Evolutionary conservation across 2,113 vertebrate species (phyloP), one percentile per base, ranked within the genome.

Genomic region (Dascyllus trimaculatus): DNA sequence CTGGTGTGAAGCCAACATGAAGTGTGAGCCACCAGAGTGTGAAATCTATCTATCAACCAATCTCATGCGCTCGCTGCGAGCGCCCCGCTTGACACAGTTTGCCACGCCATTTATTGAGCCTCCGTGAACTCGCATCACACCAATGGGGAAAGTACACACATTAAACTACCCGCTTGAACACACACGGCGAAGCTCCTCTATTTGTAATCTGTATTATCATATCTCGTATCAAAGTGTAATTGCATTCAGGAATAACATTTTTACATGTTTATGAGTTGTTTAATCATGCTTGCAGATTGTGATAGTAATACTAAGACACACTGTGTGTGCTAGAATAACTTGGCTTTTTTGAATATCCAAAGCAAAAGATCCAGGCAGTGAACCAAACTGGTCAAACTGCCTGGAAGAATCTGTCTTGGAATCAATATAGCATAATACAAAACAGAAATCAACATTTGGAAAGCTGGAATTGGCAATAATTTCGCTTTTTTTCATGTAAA

Each of bases 1-100:
- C 80, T 63, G 70, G 80, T 89, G 67, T 79, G 65, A 82, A 71
- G 86, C 75, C 72, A 79, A 83, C 79, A 67, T 56, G 72, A 81
- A 72, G 81, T 84, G 65, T 40, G 72, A 85, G 69, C 72, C 78
- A 85, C 61, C 71, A 11, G 84, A 82, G 88, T 90, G 92, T 89
- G 87, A 93, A 93, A 92, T 90, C 78, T 87, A 80, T 90, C 87
- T 68, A 87, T 91, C 88, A 85, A 81, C 78, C 71, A 63, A 78
- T 89, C 86, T 85, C 73, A 14, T 11, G 74, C 64, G 6, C 73
- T 66, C 7, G 52, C 82, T 65, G 75, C 61, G 82, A 70, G 72
- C 56, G 32, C 74, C 71, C 70, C 3, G 61, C 82, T 77, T 79
- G 82, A 85, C 78, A 78, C 87, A 32, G 68, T 63, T 80, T 63